Base-by-base conservation (phyloP, 2,888 invertebrate species). In the Reticulitermes lucifugus region DNA sequence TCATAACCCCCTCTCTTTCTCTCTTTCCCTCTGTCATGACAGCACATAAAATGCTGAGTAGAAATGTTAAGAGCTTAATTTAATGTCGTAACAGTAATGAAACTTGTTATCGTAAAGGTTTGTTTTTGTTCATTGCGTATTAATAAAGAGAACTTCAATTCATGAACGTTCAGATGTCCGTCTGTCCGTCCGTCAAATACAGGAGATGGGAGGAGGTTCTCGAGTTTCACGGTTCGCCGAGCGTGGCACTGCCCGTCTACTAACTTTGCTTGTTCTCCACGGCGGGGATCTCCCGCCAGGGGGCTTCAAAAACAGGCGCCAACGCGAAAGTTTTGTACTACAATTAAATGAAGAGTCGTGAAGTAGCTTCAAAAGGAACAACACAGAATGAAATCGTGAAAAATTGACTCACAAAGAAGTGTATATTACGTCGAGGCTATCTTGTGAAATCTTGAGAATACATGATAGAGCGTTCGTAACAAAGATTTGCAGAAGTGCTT, bases 141-240 rank as follows among this genome's bases (percentile, higher is more conserved):
- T 73, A 73, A 73, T 73, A 73, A 73, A 73, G 35, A 73, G 4
- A 9, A 12, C 41, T 35, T 35, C 41, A 73, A 73, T 73, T 73
- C 73, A 41, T 73, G 73, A 73, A 73, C 73, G 18, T 18, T 35
- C 21, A 73, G 73, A 73, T 18, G 35, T 73, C 35, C 73, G 73
- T 73, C 73, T 22, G 25, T 73, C 73, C 41, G 41, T 41, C 73
- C 22, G 73, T 73, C 35, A 35, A 29, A 21, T 41, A 29, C 21
- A 73, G 35, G 73, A 73, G 73, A 21, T 41, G 25, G 41, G 41
- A 35, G 41, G 73, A 73, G 35, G 73, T 14, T 73, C 73, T 73
- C 35, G 10, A 35, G 59, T 84, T 84, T 84, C 83, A 84, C 60
- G 83, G 83, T 84, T 77, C 41, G 83, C 77, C 83, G 83, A 84